phyloP scores from a whole-genome alignment of 2,888 invertebrate genomes.

The Eumerus sabulonum region DNA sequence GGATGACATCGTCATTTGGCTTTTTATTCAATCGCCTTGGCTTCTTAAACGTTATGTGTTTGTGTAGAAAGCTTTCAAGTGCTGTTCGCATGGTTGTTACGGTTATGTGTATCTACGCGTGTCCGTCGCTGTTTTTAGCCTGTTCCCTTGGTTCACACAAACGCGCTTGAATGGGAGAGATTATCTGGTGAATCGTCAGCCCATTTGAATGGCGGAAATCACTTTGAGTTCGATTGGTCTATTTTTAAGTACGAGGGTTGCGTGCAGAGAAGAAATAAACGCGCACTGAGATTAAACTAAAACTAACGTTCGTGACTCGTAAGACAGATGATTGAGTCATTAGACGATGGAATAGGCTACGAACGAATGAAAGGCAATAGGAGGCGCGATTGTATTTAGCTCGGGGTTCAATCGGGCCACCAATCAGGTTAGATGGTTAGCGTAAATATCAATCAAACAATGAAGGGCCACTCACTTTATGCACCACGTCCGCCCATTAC shows the following conservation, averaged over 20 bases:
- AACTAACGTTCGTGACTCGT: slow-evolving; percentile 51
- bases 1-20: background rate
- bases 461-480: no score
- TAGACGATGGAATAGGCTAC: background rate
- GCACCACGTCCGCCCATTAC: background rate
- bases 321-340: slow-evolving; percentile 58
- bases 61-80: slow-evolving; percentile 61
- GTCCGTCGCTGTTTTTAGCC: slow-evolving; percentile 1
- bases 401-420: no score
- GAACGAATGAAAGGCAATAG: no score
- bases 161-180: slow-evolving; percentile 38
- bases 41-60: background rate
- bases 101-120: slow-evolving; percentile 15
- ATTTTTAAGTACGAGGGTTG: slow-evolving; percentile 39
- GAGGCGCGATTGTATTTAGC: no score
- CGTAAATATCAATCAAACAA: no score
- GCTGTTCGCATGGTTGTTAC: slow-evolving; percentile 40
- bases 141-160: slow-evolving; percentile 11
- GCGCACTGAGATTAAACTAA: background rate
- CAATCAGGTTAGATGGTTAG: no score
- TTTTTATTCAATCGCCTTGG: background rate
- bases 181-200: slow-evolving; percentile 28
- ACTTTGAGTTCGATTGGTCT: slow-evolving; percentile 57
- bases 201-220: slow-evolving; percentile 51
- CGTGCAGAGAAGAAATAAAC: slow-evolving; percentile 31